Conservation (phyloP, 2,797 vertebrate genomes). For the Coregonus ussuriensis region DNA sequence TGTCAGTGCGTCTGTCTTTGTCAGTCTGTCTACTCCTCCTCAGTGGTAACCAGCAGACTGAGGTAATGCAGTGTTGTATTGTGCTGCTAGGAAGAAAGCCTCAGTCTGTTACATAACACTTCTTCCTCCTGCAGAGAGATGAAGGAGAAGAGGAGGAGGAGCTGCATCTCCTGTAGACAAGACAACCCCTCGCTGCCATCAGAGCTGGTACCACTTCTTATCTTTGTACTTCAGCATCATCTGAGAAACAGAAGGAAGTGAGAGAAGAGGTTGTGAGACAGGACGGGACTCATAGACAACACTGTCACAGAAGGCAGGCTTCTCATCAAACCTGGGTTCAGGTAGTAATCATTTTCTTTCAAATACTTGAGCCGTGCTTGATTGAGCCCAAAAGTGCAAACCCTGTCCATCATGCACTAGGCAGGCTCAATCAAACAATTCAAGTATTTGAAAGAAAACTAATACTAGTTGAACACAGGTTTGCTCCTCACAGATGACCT, state of each 20-base stretch:
- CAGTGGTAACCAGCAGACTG: conserved; percentile 77
- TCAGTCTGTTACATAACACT: conserved; percentile 65
- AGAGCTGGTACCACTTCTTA: conserved; percentile 99
- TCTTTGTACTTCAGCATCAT: conserved; percentile 99
- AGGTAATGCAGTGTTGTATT: conserved; percentile 82
- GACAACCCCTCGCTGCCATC: conserved; percentile 70
- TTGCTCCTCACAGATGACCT: background rate
- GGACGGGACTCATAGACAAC: background rate
- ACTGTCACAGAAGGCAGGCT: background rate
- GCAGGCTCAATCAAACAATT: background rate
- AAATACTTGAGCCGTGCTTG: background rate
- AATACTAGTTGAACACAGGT: background rate
- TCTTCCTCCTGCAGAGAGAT: conserved; percentile 61
- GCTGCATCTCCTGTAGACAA: conserved; percentile 65
- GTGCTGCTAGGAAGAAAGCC: conserved; percentile 80
- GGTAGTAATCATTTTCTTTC: background rate
- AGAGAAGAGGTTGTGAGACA: too few relatives aligned
- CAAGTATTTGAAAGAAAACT: background rate
- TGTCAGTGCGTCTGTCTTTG: too few relatives aligned
- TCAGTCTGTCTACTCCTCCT: conserved; percentile 53
- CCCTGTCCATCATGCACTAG: background rate
- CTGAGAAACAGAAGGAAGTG: conserved; percentile 65
- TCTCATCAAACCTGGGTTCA: background rate
- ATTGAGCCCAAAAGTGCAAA: background rate
- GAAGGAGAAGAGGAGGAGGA: conserved; percentile 46